phyloP scores from a whole-genome alignment of 2,797 vertebrate genomes.

The Pygocentrus nattereri region DNA sequence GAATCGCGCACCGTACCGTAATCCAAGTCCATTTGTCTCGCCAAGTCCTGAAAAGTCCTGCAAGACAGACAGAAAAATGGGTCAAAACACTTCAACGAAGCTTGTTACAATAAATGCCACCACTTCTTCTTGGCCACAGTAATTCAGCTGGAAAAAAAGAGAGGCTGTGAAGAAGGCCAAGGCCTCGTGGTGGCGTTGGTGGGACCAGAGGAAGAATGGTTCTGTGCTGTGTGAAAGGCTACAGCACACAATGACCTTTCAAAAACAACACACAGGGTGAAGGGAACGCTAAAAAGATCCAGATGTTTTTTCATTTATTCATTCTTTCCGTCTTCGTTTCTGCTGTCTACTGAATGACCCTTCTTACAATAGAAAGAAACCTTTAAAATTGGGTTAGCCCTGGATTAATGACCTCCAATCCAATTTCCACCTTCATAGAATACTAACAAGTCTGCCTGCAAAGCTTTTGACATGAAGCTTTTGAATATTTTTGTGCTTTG shows the following conservation, averaged over 20 bases:
- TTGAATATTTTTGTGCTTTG: not conserved
- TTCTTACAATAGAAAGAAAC: too few species aligned
- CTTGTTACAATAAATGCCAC: not conserved
- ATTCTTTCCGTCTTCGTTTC: not conserved
- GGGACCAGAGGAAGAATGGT: not conserved
- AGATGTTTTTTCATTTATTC: not conserved
- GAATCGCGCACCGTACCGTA: slow-evolving; percentile 97
- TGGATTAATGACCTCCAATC: too few species aligned
- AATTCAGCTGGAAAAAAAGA: not conserved
- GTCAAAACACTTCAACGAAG: not conserved
- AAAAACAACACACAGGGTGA: not conserved
- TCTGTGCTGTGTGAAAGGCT: not conserved
- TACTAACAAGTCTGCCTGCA: not conserved
- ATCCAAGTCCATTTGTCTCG: slow-evolving; percentile 91
- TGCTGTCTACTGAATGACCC: too few species aligned
- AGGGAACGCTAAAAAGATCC: not conserved
- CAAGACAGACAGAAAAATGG: slow-evolving; percentile 12
- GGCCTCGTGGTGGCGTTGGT: too few species aligned
- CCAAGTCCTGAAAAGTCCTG: slow-evolving; percentile 96
- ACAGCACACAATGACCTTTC: not conserved
- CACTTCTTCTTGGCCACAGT: not conserved
- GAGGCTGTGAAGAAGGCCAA: too few species aligned
- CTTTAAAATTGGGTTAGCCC: too few species aligned
- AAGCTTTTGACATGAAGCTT: not conserved
- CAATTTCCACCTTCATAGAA: not conserved